Evolutionary conservation across 2,888 invertebrate species (phyloP).

Genomic region (Mayetiola destructor): DNA sequence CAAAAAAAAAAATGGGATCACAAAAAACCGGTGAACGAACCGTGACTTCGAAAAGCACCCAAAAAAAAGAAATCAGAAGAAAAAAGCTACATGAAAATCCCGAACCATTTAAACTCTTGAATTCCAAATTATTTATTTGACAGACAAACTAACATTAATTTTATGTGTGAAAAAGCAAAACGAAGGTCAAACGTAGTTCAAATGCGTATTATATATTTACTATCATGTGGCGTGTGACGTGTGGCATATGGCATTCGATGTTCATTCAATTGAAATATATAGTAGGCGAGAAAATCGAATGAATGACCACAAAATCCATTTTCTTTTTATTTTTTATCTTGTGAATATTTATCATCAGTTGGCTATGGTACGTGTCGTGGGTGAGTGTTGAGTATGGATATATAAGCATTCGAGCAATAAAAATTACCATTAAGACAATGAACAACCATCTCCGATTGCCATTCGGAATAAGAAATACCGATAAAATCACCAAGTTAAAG

Average conservation of each 20-base stretch:
- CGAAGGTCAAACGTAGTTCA: slow-evolving; percentile 10
- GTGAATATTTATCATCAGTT: slow-evolving; percentile 2
- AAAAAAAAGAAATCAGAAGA: background rate
- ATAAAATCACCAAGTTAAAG: too few relatives aligned
- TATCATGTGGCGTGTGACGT: too few relatives aligned
- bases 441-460: too few relatives aligned
- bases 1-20: background rate
- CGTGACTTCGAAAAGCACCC: background rate
- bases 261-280: too few relatives aligned
- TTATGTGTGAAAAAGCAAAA: too few relatives aligned
- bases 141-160: too few relatives aligned
- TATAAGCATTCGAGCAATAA: too few relatives aligned
- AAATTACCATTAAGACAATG: slow-evolving; percentile 6
- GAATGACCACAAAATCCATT: slow-evolving; percentile 11
- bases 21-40: slow-evolving; percentile 8
- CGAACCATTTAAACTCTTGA: too few relatives aligned
- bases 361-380: background rate
- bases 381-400: too few relatives aligned
- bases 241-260: too few relatives aligned
- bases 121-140: too few relatives aligned
- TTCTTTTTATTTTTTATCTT: background rate
- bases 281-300: background rate
- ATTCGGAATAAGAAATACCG: too few relatives aligned
- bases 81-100: background rate
- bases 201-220: slow-evolving; percentile 6